Conservation (phyloP, 2,113 vertebrate genomes). For the Mus musculus region GRCm39 chr7:115818501-115819000, state of each 20-base stretch:
- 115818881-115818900: background rate
- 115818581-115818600: background rate
- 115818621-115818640: background rate
- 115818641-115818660: background rate
- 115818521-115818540: background rate
- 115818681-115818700: background rate
- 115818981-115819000: background rate
- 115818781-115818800: background rate
- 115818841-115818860: background rate
- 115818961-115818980: background rate
- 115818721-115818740: background rate
- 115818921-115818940: background rate
- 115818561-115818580: background rate
- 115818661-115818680: background rate
- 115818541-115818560: background rate
- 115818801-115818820: background rate
- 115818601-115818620: background rate
- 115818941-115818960: background rate
- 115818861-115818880: background rate
- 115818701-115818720: background rate
- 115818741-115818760: background rate
- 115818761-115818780: background rate
- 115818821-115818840: background rate
- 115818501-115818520: conserved; percentile 12
- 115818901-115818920: background rate